Evolutionary conservation across 2,888 invertebrate species (phyloP).

Genomic region (Eupithecia subfuscata): DNA sequence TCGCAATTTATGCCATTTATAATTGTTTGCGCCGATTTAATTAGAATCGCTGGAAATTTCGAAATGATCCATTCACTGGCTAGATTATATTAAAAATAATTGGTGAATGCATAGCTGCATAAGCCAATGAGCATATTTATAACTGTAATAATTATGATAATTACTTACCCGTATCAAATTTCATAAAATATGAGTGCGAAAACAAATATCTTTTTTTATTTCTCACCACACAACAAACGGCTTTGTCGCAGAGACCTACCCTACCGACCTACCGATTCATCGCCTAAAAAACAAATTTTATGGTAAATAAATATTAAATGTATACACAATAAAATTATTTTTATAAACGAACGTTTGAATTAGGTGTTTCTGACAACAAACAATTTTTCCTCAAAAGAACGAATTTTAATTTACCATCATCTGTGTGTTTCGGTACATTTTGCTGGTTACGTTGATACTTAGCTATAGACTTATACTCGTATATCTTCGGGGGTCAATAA

Average conservation of each 20-base stretch:
- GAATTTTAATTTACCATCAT: not conserved
- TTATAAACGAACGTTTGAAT: not conserved
- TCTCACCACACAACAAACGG: too few species aligned
- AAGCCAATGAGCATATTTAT: not conserved
- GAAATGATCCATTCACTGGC: not conserved
- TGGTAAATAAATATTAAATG: not conserved
- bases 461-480: not conserved
- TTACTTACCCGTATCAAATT: not conserved
- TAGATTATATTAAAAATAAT: not conserved
- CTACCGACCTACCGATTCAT: too few species aligned
- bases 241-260: too few species aligned
- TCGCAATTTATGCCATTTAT: constrained; percentile 48
- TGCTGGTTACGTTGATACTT: too few species aligned
- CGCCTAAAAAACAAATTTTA: too few species aligned
- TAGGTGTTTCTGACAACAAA: not conserved
- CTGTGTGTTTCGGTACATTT: not conserved
- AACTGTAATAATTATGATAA: not conserved
- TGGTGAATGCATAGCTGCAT: not conserved
- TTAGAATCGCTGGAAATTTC: constrained; percentile 45
- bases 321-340: not conserved
- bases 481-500: not conserved
- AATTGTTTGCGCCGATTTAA: constrained; percentile 51
- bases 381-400: not conserved
- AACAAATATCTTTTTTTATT: not conserved
- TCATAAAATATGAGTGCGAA: not conserved